Base-by-base conservation (phyloP, 2,797 vertebrate species). In the Anisognathus igniventris region DNA sequence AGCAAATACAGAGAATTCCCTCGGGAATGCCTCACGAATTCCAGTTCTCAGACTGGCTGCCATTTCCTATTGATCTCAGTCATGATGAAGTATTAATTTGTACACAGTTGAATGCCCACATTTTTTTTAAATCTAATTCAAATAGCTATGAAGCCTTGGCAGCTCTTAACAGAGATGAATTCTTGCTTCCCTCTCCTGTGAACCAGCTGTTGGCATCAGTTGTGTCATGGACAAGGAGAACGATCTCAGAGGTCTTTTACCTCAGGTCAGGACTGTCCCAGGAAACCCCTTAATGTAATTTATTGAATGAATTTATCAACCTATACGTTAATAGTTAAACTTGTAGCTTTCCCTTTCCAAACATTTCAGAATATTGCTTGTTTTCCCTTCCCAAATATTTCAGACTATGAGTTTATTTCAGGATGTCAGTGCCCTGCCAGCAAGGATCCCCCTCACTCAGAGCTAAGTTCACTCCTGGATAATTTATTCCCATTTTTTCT, bases 51-150 rank as follows among this genome's bases (percentile, higher is more conserved):
- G 82, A 78, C 86, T 77, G 84, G 65, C 78, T 92, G 95, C 81
- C 85, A 56, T 96, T 96, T 93, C 72, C 56, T 95, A 96, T 86
- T 92, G 96, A 96, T 96, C 94, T 88, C 79, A 80, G 90, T 58
- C 88, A 86, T 90, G 85, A 93, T 92, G 93, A 95, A 96, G 85
- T 95, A 96, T 95, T 93, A 96, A 95, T 96, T 93, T 95, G 95
- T 94, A 80, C 70, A 65, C 61, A 91, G 91, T 51, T 92, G 88
- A 96, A 93, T 72, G 82, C 68, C n/a, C 18, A 14, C 54, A 2
- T 64, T 75, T 80, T 57, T 33, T 16, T 53, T 18, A 47, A 44
- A 84, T 31, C 40, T 89, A 75, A 87, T 94, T 95, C 57, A 88
- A 92, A 91, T 11, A 93, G 61, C 22, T 71, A 80, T 51, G 85